Conservation (phyloP, 2,113 vertebrate species). For the Dromiciops gliroides region DNA sequence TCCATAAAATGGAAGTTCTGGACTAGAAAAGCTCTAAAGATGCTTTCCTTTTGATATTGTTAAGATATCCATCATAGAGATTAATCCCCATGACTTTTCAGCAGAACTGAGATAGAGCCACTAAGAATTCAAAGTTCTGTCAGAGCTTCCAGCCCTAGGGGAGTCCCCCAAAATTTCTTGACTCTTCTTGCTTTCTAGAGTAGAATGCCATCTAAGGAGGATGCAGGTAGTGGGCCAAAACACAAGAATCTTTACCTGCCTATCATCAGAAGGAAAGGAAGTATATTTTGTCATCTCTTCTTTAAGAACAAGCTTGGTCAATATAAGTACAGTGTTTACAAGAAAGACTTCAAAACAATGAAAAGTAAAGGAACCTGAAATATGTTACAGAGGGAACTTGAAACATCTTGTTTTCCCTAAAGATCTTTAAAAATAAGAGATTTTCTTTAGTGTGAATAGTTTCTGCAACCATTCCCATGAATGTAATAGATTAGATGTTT, state of each 20-base stretch:
- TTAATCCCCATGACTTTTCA: background rate
- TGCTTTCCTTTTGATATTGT: background rate
- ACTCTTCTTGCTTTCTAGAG: constrained; percentile 2
- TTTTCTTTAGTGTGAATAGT: background rate
- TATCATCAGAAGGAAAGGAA: background rate
- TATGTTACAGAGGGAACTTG: background rate
- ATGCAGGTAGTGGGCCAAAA: background rate
- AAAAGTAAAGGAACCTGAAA: background rate
- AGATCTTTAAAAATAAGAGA: background rate
- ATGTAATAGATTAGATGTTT: background rate
- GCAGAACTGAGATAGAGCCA: constrained; percentile 43
- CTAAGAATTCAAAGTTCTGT: background rate
- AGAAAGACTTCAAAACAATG: background rate
- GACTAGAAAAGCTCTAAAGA: background rate
- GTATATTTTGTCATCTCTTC: background rate
- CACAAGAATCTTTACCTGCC: background rate
- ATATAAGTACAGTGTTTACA: background rate
- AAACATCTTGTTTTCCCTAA: background rate
- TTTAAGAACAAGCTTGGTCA: background rate
- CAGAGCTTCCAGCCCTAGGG: background rate
- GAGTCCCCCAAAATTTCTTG: background rate
- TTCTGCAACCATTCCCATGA: background rate
- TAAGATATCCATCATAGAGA: background rate
- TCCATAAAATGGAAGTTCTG: background rate
- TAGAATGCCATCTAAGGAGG: background rate